Conservation (phyloP, 2,113 vertebrate genomes). For the Ahaetulla prasina region DNA sequence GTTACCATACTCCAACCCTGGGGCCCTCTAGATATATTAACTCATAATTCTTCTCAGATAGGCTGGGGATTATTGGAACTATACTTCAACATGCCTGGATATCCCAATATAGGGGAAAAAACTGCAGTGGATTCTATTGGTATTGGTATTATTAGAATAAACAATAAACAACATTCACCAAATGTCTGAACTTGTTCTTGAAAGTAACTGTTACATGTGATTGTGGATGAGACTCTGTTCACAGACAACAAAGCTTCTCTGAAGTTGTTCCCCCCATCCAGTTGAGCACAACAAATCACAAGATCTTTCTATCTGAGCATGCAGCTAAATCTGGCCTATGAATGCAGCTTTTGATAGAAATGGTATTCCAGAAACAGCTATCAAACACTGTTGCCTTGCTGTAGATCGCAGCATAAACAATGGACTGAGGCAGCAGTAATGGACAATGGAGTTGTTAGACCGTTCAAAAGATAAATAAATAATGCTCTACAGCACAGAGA, state of each 20-base stretch:
- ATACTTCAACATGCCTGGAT: not conserved
- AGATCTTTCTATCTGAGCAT: not conserved
- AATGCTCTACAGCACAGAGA: not conserved
- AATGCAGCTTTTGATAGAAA: not conserved
- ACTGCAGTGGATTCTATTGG: not conserved
- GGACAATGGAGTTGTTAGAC: not conserved
- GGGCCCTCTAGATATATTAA: not conserved
- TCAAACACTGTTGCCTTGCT: not conserved
- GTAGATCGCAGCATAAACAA: not conserved
- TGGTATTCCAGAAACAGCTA: not conserved
- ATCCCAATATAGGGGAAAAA: not conserved
- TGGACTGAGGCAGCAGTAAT: not conserved
- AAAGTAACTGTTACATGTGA: not conserved
- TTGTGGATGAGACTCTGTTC: not conserved
- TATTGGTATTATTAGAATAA: not conserved
- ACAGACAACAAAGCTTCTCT: not conserved
- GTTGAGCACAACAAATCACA: not conserved
- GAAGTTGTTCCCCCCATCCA: not conserved
- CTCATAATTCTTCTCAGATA: not conserved
- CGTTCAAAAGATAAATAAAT: not conserved
- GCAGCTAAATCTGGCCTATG: not conserved
- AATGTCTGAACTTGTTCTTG: not conserved
- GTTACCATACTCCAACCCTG: not conserved
- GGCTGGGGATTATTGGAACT: not conserved
- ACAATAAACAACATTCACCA: not conserved